Evolutionary conservation across 2,888 invertebrate genomes (phyloP).

Genomic region (Coelogynopora nodosa): DNA sequence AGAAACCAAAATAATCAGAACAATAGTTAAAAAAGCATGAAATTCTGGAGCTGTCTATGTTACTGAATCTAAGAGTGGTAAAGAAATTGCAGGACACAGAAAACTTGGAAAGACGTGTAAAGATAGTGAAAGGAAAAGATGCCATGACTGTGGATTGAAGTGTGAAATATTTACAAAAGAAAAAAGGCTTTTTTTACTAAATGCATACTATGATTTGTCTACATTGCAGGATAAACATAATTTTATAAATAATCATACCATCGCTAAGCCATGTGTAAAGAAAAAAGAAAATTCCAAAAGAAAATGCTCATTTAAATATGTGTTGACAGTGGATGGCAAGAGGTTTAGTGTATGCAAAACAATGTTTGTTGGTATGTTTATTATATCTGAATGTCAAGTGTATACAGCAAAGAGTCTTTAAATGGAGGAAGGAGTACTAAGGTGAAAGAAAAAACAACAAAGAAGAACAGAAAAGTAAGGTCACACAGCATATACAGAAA

Average conservation of each 20-base stretch:
- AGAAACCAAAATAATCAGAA: not conserved
- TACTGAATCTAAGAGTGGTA: not conserved
- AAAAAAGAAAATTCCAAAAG: not conserved
- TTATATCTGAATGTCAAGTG: slow-evolving; percentile 7
- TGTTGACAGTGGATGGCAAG: slow-evolving; percentile 21
- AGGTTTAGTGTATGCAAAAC: slow-evolving; percentile 14
- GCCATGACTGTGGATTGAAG: not conserved
- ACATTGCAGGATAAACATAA: not conserved
- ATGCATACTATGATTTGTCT: slow-evolving; percentile 1
- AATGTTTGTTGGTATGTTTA: slow-evolving; percentile 6
- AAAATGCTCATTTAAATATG: slow-evolving; percentile 24
- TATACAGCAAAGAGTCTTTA: not conserved
- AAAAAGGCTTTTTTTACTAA: not conserved
- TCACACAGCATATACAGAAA: slow-evolving; percentile 12
- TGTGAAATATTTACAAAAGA: not conserved
- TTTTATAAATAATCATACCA: slow-evolving; percentile 20
- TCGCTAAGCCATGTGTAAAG: not conserved
- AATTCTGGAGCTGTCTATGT: not conserved
- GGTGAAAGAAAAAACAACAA: not conserved
- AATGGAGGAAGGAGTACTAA: not conserved
- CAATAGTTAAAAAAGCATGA: not conserved
- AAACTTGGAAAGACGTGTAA: not conserved
- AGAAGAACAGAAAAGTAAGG: slow-evolving; percentile 1
- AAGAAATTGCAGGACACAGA: not conserved
- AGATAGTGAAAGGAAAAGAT: not conserved